These are phyloP conservation scores for Tinamus major DNA, from an alignment of 2,797 vertebrate species.

Conservation along the genomic window DNA sequence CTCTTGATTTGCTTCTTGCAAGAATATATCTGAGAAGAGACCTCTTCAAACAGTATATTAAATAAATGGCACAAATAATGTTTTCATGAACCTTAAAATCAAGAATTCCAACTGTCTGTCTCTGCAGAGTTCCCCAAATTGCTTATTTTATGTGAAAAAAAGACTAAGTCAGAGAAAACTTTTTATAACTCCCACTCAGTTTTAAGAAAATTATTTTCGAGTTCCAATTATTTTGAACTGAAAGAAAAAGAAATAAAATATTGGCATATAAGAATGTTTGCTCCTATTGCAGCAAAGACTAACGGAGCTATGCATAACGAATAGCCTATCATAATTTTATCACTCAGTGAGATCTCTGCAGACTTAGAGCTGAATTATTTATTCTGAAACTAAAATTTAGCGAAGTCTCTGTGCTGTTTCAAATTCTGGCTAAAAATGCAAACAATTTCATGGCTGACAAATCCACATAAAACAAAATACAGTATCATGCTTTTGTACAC, in stretches of 20 bases:
- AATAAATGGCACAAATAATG: not conserved
- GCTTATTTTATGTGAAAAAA: not conserved
- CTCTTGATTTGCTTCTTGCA: not conserved
- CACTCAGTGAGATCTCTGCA: not conserved
- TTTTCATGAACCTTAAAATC: not conserved
- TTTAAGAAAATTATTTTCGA: not conserved
- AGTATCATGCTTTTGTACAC: not conserved
- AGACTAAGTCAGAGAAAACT: not conserved
- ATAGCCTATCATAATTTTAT: slow-evolving; percentile 4
- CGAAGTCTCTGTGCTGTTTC: not conserved
- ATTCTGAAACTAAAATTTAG: slow-evolving; percentile 25
- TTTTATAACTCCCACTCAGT: not conserved
- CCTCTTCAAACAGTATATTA: not conserved
- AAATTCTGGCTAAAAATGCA: not conserved
- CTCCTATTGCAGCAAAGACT: not conserved
- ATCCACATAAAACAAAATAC: not conserved
- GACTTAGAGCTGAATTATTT: slow-evolving; percentile 9
- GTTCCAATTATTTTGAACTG: not conserved
- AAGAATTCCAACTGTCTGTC: not conserved
- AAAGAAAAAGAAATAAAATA: not conserved
- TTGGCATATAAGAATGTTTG: not conserved
- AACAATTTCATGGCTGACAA: not conserved
- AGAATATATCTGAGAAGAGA: not conserved
- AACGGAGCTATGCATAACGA: rapidly evolving
- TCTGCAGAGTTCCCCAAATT: not conserved